Base-by-base conservation (phyloP, 2,797 vertebrate genomes). In the Cacajao melanocephalus region DNA sequence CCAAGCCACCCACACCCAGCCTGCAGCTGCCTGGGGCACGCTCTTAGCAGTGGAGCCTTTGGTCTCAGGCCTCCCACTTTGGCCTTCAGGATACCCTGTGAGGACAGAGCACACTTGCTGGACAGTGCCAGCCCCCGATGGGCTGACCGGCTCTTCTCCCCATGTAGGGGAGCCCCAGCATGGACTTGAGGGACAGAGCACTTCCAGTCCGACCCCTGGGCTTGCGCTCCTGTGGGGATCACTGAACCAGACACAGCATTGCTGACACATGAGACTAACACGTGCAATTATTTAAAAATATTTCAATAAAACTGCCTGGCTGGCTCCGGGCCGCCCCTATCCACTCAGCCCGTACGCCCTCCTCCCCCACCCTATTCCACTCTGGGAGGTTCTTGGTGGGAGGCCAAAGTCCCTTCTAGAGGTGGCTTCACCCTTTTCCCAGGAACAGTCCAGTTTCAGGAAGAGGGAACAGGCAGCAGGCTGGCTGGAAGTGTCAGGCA, bases 11-110 rank as follows among this genome's bases (percentile, higher is more conserved):
- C 0, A 99, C 99, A 90, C 99, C 99, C 30, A 99, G 99, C 96
- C 98, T 99, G n/a, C 97, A 99, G 94, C 98, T 99, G 98, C 99
- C 99, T 0, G 99, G 99, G 98, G 98, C 99, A 0, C 99, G 99
- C 97, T 99, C 99, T 94, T 99, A 99, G 97, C 97, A 97, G 72
- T 58, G 91, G 96, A 93, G 93, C 94, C 96, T 83, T 58, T 81
- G 72, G 78, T 64, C 94, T 93, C 87, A 83, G 96, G 87, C 94
- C 94, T 97, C 94, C 90, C 61, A n/a, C 92, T 61, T n/a, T 55
- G 87, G 89, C 79, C 93, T 96, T 84, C 75, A 81, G 94, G 94
- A 88, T 33, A 93, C 88, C 94, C 44, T 80, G 90, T 92, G 83
- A 90, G 33, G 28, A 93, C 93, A 75, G 67, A 80, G 61, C 1